Evolutionary conservation across 2,888 invertebrate genomes (phyloP).

Genomic region (Pachydiplax longipennis): DNA sequence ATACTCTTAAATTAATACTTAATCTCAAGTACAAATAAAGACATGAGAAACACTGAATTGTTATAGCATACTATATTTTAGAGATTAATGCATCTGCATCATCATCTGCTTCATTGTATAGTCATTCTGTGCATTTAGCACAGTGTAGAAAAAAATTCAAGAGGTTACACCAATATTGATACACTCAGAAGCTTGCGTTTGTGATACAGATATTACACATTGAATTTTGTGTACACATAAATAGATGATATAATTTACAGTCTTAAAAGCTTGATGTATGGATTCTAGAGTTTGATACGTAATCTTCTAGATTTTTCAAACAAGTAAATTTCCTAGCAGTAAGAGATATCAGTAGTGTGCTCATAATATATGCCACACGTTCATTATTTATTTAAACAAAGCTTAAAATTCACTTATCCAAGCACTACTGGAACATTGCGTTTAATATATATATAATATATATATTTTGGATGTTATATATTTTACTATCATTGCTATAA

Average conservation of each 20-base stretch:
- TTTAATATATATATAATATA: constrained; percentile 34
- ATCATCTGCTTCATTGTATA: background rate
- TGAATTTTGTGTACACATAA: constrained; percentile 39
- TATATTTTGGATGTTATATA: constrained; percentile 37
- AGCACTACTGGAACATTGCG: constrained; percentile 43
- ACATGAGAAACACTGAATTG: background rate
- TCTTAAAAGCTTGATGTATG: constrained; percentile 39
- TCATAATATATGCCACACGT: constrained; percentile 39
- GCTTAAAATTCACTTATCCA: constrained; percentile 44
- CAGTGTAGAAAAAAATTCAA: constrained; percentile 35
- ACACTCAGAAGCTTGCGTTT: constrained; percentile 46
- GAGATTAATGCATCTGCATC: constrained; percentile 1
- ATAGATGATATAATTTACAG: constrained; percentile 37
- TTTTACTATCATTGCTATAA: constrained; percentile 40
- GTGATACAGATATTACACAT: constrained; percentile 40
- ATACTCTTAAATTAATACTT: background rate
- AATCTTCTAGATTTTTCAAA: constrained; percentile 39
- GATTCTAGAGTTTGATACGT: constrained; percentile 33
- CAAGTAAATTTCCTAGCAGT: constrained; percentile 36
- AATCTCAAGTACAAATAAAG: background rate
- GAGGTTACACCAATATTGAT: constrained; percentile 37
- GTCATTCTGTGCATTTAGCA: constrained; percentile 39
- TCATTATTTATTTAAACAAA: constrained; percentile 20
- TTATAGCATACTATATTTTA: background rate
- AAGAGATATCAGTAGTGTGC: constrained; percentile 32